Evolutionary conservation across 2,797 vertebrate genomes (phyloP).

Genomic region (Crypturellus tataupa): DNA sequence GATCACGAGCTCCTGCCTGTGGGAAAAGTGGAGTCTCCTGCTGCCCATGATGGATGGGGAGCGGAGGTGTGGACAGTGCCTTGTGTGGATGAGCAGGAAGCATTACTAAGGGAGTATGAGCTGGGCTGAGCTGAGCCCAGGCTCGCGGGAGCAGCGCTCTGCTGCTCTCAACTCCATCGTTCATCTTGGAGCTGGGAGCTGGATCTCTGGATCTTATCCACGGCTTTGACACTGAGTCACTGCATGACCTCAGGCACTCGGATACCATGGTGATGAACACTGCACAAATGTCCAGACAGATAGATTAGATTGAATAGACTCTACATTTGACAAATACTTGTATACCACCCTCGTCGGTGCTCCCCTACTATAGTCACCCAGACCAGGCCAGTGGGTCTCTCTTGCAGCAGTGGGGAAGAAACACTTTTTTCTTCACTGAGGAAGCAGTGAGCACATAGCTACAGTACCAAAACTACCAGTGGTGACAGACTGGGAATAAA

Average conservation of each 20-base stretch:
- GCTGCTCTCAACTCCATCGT: neutral
- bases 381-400: neutral
- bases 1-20: fast-evolving
- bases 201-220: conserved; percentile 43
- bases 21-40: neutral
- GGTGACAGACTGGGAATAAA: neutral
- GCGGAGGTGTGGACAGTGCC: neutral
- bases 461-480: fast-evolving
- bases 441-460: neutral
- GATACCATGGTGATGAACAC: conserved; percentile 63
- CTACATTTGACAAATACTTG: conserved; percentile 12
- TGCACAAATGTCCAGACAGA: conserved; percentile 66
- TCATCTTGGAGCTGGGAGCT: neutral
- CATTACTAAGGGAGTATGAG: neutral
- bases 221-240: conserved; percentile 64
- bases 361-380: neutral
- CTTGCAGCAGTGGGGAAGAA: neutral
- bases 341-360: neutral
- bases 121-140: neutral
- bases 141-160: neutral
- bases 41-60: neutral
- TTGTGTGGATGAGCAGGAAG: neutral
- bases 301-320: neutral
- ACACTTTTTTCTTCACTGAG: neutral
- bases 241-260: conserved; percentile 21